Base-by-base conservation (phyloP, 2,888 invertebrate species). In the Achlya flavicornis region DNA sequence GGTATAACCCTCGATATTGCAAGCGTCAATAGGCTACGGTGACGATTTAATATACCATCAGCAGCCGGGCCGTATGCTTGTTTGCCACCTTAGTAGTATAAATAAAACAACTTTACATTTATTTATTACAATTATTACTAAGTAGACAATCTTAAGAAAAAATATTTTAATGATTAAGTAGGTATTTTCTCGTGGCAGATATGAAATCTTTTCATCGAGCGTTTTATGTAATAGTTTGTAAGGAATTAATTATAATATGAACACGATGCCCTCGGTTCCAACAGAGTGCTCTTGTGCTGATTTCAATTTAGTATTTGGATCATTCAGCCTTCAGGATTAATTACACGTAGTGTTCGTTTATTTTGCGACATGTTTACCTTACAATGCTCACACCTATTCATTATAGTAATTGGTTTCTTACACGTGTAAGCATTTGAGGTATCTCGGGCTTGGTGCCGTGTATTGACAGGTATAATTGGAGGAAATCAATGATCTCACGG, bases 381-480 rank as follows among this genome's bases (percentile, higher is more conserved):
- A n/a, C 4, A 4, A 14, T 16, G 26, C 6, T 14, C 0, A 33
- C 32, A 58, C 58, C 10, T 53, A 53, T 53, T 59, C 38, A 10
- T 38, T 59, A 26, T 26, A 35, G n/a, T 38, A 10, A 38, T n/a
- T 53, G 16, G 16, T n/a, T 35, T 59, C 35, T 58, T 58, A 58
- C n/a, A 58, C 58, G 33, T 58, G 33, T 58, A n/a, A 46, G 4
- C n/a, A 46, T 46, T 46, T 14, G 4, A 46, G 46, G 8, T 38
- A 58, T 58, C 16, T 16, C 33, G 58, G 58, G n/a, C 14, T n/a
- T n/a, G 16, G 58, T 58, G 58, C 35, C 6, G 16, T 16, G 35
- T 58, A 58, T 58, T 32, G 33, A 35, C 58, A 58, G 58, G 58
- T n/a, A 58, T 8, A 58, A 58, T 58, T n/a, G 58, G 5, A 10